Evolutionary conservation across 1,140 invertebrate genomes (phyloP).

Genomic region (Scaptomyza pallida): DNA sequence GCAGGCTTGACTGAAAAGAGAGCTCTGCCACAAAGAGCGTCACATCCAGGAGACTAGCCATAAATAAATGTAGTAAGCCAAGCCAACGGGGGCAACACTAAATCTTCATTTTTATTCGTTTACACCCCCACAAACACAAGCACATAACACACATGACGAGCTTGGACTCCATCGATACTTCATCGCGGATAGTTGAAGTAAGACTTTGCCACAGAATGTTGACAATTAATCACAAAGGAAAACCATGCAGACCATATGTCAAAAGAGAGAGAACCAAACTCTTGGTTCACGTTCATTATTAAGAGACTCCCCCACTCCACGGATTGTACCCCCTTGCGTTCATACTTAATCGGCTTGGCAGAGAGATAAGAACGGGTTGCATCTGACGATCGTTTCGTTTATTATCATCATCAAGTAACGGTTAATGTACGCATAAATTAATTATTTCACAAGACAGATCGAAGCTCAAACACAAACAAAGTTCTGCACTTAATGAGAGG

Average conservation of each 20-base stretch:
- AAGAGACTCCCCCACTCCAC: conserved; percentile 2
- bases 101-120: conserved; percentile 62
- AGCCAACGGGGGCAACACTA: conserved; percentile 35
- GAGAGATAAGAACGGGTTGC: conserved; percentile 50
- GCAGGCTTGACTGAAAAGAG: not conserved
- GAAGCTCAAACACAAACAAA: conserved; percentile 19
- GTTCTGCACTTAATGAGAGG: too few relatives aligned
- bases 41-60: not conserved
- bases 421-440: conserved; percentile 80
- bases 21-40: not conserved
- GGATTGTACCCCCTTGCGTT: conserved; percentile 43
- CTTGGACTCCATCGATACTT: conserved; percentile 9
- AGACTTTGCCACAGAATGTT: conserved; percentile 50
- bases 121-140: conserved; percentile 5
- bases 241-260: too few relatives aligned
- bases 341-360: conserved; percentile 66
- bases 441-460: conserved; percentile 67
- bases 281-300: conserved; percentile 43
- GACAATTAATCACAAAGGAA: conserved; percentile 75
- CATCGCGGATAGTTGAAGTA: conserved; percentile 41
- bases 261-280: conserved; percentile 12
- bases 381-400: conserved; percentile 21
- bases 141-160: not conserved
- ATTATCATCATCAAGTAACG: conserved; percentile 77
- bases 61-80: conserved; percentile 35